phyloP scores from a whole-genome alignment of 2,113 vertebrate species.

The Acinonyx jubatus region DNA sequence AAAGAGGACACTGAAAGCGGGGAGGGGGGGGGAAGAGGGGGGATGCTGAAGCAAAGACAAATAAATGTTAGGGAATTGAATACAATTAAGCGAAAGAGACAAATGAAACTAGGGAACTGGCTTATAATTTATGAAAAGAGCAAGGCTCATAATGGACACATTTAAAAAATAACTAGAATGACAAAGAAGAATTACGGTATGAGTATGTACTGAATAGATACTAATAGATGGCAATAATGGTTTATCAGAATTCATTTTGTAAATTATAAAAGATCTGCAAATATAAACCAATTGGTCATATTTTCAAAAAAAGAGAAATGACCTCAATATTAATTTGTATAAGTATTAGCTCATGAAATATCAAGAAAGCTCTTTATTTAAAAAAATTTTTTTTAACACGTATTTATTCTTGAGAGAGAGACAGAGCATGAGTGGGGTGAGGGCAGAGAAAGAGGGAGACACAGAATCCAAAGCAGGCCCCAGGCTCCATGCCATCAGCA shows the following conservation, averaged over 20 bases:
- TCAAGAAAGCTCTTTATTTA: neutral
- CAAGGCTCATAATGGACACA: neutral
- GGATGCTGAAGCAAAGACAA: neutral
- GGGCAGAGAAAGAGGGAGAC: too few relatives aligned
- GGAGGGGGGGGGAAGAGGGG: fast-evolving
- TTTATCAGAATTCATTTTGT: conserved; percentile 28
- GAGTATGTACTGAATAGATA: neutral
- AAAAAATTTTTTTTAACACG: too few relatives aligned
- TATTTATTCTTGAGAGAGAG: too few relatives aligned
- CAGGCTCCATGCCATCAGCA: too few relatives aligned
- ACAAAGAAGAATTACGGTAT: neutral
- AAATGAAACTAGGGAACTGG: neutral
- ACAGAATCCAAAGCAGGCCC: too few relatives aligned
- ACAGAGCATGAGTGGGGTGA: too few relatives aligned
- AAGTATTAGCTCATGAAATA: neutral
- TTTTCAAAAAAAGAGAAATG: neutral
- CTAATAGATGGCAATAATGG: neutral
- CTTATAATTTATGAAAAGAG: neutral
- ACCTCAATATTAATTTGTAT: neutral
- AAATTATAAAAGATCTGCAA: neutral
- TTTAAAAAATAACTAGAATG: neutral
- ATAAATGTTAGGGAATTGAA: neutral
- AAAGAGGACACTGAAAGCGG: neutral
- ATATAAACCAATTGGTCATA: neutral
- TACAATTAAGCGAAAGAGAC: neutral